These are phyloP conservation scores for Tachystola acroxantha DNA, from an alignment of 2,888 invertebrate species.

Conservation along the genomic window DNA sequence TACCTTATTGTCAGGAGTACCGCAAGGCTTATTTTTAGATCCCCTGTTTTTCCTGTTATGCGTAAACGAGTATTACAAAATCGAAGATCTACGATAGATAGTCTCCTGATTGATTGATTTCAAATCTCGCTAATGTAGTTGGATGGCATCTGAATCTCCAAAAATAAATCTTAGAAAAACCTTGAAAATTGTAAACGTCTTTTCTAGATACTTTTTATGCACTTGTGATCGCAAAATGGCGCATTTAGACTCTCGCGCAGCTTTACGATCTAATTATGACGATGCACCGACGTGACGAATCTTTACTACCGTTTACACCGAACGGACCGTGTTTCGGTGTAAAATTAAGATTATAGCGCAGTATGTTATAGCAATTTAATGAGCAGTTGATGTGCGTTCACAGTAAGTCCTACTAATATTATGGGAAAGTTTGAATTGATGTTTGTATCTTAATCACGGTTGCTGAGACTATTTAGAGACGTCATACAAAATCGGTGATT, in stretches of 20 bases:
- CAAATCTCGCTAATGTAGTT: too few relatives aligned
- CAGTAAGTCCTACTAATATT: neutral
- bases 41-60: too few relatives aligned
- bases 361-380: slow-evolving; percentile 15
- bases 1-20: too few relatives aligned
- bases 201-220: neutral
- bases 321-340: slow-evolving; percentile 16
- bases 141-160: too few relatives aligned
- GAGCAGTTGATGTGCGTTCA: slow-evolving; percentile 8
- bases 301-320: slow-evolving; percentile 30
- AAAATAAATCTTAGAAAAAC: too few relatives aligned
- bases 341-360: slow-evolving; percentile 21
- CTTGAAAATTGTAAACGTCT: too few relatives aligned
- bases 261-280: slow-evolving; percentile 52
- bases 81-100: too few relatives aligned
- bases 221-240: neutral
- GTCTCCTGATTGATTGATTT: too few relatives aligned
- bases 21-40: too few relatives aligned
- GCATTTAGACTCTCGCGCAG: slow-evolving; percentile 13
- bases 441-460: neutral
- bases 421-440: neutral
- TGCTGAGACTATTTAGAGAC: too few relatives aligned
- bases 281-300: slow-evolving; percentile 40
- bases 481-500: too few relatives aligned
- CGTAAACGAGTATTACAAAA: too few relatives aligned